These are phyloP conservation scores for Pandion haliaetus DNA, from an alignment of 2,113 vertebrate species.

Conservation along the genomic window DNA sequence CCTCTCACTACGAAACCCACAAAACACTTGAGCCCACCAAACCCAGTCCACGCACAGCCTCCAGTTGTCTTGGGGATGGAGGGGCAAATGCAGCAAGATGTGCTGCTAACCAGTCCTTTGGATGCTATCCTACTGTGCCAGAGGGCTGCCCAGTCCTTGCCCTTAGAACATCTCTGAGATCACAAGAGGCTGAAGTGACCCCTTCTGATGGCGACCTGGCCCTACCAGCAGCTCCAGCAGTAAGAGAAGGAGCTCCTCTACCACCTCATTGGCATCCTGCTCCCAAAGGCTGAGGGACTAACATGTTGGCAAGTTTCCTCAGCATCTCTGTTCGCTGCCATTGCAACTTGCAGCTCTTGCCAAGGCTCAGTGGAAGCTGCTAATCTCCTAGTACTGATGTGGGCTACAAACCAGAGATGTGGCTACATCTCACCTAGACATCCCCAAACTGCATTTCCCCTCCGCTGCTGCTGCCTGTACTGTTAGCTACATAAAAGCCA, in stretches of 20 bases:
- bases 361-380: background rate
- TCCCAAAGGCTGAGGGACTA: background rate
- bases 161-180: background rate
- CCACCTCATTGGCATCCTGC: background rate
- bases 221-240: background rate
- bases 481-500: background rate
- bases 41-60: rapidly evolving
- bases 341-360: background rate
- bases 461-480: background rate
- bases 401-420: background rate
- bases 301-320: background rate
- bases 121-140: background rate
- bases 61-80: background rate
- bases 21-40: background rate
- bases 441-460: background rate
- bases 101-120: background rate
- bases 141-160: background rate
- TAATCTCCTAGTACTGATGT: background rate
- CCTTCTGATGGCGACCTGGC: background rate
- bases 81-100: background rate
- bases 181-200: background rate
- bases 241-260: background rate
- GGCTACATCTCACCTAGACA: background rate
- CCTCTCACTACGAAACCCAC: background rate
- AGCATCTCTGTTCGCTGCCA: background rate